Evolutionary conservation across 2,797 vertebrate species (phyloP).

Genomic region (Melanotaenia maccullochi): DNA sequence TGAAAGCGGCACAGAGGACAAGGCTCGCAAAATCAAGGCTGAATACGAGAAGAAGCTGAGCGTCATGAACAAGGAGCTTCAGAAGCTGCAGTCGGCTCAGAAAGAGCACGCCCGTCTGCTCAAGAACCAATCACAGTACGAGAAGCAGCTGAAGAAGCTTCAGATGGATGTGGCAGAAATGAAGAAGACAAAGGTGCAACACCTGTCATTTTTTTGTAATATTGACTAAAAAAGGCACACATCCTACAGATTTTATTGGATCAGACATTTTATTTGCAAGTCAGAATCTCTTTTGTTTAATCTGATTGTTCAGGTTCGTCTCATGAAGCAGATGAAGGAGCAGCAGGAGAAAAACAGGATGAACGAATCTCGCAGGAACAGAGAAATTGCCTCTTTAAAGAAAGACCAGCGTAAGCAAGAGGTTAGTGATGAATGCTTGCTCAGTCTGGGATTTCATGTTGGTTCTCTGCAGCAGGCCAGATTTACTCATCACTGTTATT

Average conservation of each 20-base stretch:
- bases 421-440: slow-evolving; percentile 69
- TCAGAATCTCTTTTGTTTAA: not conserved
- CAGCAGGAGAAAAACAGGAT: slow-evolving; percentile 95
- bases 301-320: slow-evolving; percentile 85
- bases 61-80: slow-evolving; percentile 95
- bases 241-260: not conserved
- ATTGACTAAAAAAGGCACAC: not conserved
- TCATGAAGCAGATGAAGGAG: slow-evolving; percentile 99
- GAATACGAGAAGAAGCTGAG: slow-evolving; percentile 97
- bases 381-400: slow-evolving; percentile 94
- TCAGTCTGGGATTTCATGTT: not conserved
- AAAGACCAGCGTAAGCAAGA: slow-evolving; percentile 97
- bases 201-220: not conserved
- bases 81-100: slow-evolving; percentile 93
- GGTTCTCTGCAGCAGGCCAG: not conserved
- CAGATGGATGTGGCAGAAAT: slow-evolving; percentile 95
- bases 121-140: slow-evolving; percentile 97
- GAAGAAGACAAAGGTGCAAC: slow-evolving; percentile 95
- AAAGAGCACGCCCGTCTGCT: slow-evolving; percentile 95
- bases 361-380: slow-evolving; percentile 91
- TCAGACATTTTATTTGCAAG: not conserved
- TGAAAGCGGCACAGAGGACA: slow-evolving; percentile 94
- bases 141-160: slow-evolving; percentile 94
- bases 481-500: not conserved
- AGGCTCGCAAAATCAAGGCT: slow-evolving; percentile 92